phyloP scores from a whole-genome alignment of 2,113 vertebrate genomes.

The Cyprinus carpio region DNA sequence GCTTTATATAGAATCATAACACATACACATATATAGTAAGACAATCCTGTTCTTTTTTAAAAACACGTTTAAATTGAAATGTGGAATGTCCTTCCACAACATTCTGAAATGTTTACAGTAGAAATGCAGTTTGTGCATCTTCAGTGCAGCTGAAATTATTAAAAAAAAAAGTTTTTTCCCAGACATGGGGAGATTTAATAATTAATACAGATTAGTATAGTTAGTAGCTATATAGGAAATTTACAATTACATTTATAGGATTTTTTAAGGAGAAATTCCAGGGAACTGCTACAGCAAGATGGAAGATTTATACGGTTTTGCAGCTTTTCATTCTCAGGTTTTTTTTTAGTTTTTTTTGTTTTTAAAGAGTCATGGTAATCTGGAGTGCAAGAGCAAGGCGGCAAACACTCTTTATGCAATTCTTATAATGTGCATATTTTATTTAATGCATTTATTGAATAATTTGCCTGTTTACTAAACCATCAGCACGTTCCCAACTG shows the following conservation, averaged over 20 bases:
- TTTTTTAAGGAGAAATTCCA: slow-evolving; percentile 9
- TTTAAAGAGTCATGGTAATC: neutral
- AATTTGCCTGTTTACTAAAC: slow-evolving; percentile 22
- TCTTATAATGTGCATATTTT: neutral
- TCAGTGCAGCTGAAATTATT: slow-evolving; percentile 27
- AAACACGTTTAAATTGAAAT: neutral
- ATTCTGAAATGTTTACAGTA: slow-evolving; percentile 39
- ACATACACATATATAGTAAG: slow-evolving; percentile 22
- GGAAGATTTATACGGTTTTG: neutral
- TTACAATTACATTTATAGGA: slow-evolving; percentile 21
- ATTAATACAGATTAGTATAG: slow-evolving; percentile 18
- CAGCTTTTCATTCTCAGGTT: slow-evolving; percentile 29
- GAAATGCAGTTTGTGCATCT: slow-evolving; percentile 19
- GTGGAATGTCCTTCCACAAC: slow-evolving; percentile 10
- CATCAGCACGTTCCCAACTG: neutral
- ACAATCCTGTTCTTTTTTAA: neutral
- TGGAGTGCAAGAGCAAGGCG: neutral
- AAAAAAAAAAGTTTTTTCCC: neutral
- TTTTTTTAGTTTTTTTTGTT: neutral
- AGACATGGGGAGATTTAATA: neutral
- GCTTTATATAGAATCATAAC: neutral
- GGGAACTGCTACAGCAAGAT: neutral
- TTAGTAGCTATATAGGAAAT: slow-evolving; percentile 4
- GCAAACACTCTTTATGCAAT: neutral
- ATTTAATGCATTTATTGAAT: neutral